Evolutionary conservation across 2,888 invertebrate species (phyloP).

Genomic region (Epinotia nisella): DNA sequence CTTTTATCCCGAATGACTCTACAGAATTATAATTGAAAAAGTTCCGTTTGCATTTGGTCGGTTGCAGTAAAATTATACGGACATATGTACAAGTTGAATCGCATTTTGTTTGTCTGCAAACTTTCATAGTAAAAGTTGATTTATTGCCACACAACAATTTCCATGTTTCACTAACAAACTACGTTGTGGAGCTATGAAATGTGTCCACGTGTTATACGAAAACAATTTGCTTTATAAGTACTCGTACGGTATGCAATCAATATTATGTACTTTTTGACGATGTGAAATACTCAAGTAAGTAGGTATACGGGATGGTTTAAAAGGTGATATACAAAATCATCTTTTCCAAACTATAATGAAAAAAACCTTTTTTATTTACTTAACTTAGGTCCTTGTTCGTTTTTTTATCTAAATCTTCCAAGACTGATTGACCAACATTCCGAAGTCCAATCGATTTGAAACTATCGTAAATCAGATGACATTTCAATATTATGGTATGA

Average conservation of each 20-base stretch:
- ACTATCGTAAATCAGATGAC: too few species aligned
- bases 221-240: slow-evolving; percentile 17
- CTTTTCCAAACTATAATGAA: too few species aligned
- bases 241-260: slow-evolving; percentile 15
- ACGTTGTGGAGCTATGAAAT: slow-evolving; percentile 9
- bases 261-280: slow-evolving; percentile 4
- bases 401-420: too few species aligned
- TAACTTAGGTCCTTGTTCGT: too few species aligned
- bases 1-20: too few species aligned
- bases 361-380: too few species aligned
- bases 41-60: background rate
- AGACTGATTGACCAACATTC: too few species aligned
- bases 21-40: slow-evolving; percentile 2
- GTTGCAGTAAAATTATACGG: background rate
- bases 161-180: slow-evolving; percentile 22
- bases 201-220: slow-evolving; percentile 21
- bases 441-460: too few species aligned
- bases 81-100: background rate
- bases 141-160: slow-evolving; percentile 22
- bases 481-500: too few species aligned
- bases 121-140: slow-evolving; percentile 27
- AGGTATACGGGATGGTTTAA: background rate
- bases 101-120: slow-evolving; percentile 2
- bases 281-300: background rate
- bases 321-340: background rate